Percentiles rank a stretch among this genome's conserved stretches.
Evolutionary conservation across 2,888 invertebrate species (phyloP).

Genomic region (Chrysina gloriosa): DNA sequence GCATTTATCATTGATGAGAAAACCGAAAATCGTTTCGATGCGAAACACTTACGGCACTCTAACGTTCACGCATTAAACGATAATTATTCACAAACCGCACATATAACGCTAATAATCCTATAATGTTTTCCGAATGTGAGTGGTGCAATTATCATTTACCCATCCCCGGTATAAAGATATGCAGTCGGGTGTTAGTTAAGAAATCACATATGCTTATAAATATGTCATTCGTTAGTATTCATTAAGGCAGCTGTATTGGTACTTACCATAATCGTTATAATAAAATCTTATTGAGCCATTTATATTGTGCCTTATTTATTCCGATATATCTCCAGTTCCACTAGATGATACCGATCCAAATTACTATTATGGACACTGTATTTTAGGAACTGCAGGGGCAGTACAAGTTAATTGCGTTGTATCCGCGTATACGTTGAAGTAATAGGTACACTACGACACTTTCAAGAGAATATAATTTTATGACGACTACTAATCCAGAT

Average conservation of each 20-base stretch:
- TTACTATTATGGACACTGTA: constrained; percentile 43
- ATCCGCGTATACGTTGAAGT: no score
- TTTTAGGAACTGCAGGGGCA: constrained; percentile 2
- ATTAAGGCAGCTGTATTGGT: constrained; percentile 28
- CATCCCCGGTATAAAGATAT: constrained; percentile 32
- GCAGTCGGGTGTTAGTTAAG: constrained; percentile 32
- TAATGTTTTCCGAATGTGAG: constrained; percentile 22
- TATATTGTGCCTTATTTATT: constrained; percentile 43
- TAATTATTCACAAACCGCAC: constrained; percentile 2
- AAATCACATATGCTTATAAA: constrained; percentile 15
- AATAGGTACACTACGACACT: no score
- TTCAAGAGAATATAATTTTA: no score
- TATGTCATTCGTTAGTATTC: constrained; percentile 37
- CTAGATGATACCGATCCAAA: constrained; percentile 36
- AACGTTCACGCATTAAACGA: constrained; percentile 8
- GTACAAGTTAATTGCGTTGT: neutral
- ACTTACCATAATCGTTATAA: constrained; percentile 45
- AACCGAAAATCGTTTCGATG: no score
- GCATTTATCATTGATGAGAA: no score
- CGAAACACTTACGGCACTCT: no score
- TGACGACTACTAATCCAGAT: no score
- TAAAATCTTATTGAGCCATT: constrained; percentile 46
- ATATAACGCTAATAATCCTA: constrained; percentile 17
- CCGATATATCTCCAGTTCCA: constrained; percentile 9
- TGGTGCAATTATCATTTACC: constrained; percentile 37